These are phyloP conservation scores for Xestia rhomboidea DNA, from an alignment of 2,888 invertebrate genomes.

Conservation along the genomic window DNA sequence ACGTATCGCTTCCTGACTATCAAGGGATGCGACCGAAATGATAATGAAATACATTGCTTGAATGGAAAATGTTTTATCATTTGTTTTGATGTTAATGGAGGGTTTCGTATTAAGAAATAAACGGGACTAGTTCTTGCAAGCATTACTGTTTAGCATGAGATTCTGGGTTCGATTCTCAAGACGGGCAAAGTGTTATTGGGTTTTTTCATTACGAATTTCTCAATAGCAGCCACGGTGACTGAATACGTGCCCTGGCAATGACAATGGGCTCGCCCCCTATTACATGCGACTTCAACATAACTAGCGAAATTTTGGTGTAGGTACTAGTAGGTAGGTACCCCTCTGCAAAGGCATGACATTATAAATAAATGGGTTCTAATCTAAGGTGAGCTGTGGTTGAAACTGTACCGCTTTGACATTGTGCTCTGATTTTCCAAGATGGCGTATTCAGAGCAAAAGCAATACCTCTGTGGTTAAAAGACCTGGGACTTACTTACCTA, in stretches of 20 bases:
- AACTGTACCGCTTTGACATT: conserved; percentile 46
- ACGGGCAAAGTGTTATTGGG: not conserved
- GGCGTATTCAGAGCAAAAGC: conserved; percentile 20
- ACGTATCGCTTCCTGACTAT: conserved; percentile 48
- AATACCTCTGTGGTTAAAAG: conserved; percentile 39
- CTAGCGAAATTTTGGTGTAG: not conserved
- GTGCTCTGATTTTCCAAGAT: conserved; percentile 32
- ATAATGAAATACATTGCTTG: conserved; percentile 53
- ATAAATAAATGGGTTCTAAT: not conserved
- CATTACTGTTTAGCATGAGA: not conserved
- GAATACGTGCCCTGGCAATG: not conserved
- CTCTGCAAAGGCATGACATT: not conserved
- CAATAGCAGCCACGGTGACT: not conserved
- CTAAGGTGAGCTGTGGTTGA: conserved; percentile 37
- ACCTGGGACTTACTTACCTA: not conserved
- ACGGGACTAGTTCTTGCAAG: not conserved
- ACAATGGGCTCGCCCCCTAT: not conserved
- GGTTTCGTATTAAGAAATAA: conserved; percentile 13
- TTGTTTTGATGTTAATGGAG: conserved; percentile 31
- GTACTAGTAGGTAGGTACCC: not conserved
- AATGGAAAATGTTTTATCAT: conserved; percentile 30
- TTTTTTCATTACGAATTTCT: not conserved
- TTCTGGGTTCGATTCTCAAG: not conserved
- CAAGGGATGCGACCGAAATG: conserved; percentile 39
- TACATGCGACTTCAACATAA: not conserved